Evolutionary conservation across 2,888 invertebrate species (phyloP), one percentile per base, ranked within the genome.

Genomic region (Pyrocoelia pectoralis): DNA sequence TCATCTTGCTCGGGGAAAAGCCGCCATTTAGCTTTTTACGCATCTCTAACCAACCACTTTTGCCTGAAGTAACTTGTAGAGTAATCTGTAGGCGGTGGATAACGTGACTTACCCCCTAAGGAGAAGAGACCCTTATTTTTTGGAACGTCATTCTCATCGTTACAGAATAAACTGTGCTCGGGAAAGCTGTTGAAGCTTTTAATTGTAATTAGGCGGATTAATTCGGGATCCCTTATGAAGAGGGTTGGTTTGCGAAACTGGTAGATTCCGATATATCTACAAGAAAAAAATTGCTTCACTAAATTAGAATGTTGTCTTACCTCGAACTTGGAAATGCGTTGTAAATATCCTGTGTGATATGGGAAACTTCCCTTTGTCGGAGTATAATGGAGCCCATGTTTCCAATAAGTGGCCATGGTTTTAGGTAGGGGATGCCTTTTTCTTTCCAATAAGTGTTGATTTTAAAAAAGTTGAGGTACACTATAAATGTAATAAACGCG

Each of bases 171-270:
- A n/a, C 18, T 17, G 18, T 46, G 46, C 18, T 46, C 46, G 10
- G 46, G 18, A 46, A 46, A 46, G n/a, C n/a, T 46, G 15, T 14
- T 4, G 18, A 46, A 46, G 4, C 10, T 4, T 10, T 17, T 46
- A 2, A 17, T 17, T 1, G 46, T 46, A 9, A 46, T 46, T 14
- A 4, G 15, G 14, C 18, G 15, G 8, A 46, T 46, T 10, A 46
- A n/a, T 17, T 46, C 17, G 10, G 46, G 15, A 46, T 46, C 46
- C 1, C 46, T 14, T 1, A 46, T 18, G 10, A 46, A n/a, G 15
- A 46, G 17, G 4, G 46, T 46, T 17, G 46, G 46, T 46, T 17
- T 46, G 4, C 46, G 33, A n/a, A 46, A 46, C 17, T 46, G 46
- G 17, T 46, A 46, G 3, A 46, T 8, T 4, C 46, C 46, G 1